Evolutionary conservation across 2,113 vertebrate genomes (phyloP).

Genomic region (Mesembrinibis cayennensis): DNA sequence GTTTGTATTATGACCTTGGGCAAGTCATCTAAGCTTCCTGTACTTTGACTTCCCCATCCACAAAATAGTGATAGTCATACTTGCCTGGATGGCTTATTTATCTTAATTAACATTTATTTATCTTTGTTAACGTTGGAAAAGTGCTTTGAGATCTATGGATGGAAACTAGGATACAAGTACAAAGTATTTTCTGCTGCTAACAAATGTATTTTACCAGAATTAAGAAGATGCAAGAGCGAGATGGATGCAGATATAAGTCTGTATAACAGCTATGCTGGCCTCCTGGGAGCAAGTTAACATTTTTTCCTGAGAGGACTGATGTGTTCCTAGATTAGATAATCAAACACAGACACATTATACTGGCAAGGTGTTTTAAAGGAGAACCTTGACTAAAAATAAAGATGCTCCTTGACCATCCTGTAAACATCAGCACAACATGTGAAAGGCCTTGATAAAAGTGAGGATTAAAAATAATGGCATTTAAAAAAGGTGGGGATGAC

Average conservation of each 20-base stretch:
- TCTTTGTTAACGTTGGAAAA: not conserved
- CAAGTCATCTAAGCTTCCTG: not conserved
- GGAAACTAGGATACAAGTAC: not conserved
- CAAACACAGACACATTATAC: constrained; percentile 11
- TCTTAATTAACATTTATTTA: not conserved
- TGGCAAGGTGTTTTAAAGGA: constrained; percentile 51
- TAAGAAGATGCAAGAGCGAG: not conserved
- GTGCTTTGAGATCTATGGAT: not conserved
- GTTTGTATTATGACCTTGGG: not conserved
- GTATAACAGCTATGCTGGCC: constrained; percentile 7
- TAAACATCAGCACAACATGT: not conserved
- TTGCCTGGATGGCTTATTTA: not conserved
- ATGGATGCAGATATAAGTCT: not conserved
- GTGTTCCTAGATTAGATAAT: constrained; percentile 60
- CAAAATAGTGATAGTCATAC: not conserved
- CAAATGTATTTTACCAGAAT: not conserved
- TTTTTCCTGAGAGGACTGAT: constrained; percentile 50
- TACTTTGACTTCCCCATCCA: not conserved
- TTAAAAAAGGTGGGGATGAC: not conserved
- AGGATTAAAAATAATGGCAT: constrained; percentile 14
- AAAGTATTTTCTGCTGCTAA: not conserved
- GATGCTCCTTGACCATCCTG: not conserved
- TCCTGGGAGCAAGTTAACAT: constrained; percentile 35
- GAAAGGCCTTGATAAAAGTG: constrained; percentile 19
- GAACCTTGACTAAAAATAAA: constrained; percentile 45